Base-by-base conservation (phyloP, 2,797 vertebrate species). In the Salmo trutta region DNA sequence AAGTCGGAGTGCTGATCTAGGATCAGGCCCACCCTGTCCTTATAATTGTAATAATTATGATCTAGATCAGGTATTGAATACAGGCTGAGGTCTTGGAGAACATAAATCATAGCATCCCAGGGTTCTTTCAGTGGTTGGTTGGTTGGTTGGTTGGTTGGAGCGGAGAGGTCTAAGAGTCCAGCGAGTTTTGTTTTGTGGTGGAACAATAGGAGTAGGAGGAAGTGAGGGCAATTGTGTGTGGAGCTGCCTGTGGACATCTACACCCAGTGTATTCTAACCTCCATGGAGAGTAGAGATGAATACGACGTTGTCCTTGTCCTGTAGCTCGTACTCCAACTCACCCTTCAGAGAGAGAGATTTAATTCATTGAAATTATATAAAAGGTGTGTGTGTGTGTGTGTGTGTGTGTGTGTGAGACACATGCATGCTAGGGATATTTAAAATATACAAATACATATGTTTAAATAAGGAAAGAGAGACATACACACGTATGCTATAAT, bases 281-380 rank as follows among this genome's bases (percentile, higher is more conserved):
- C 98, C 98, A 0, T 99, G 98, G 82, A 99, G 92, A 1, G 98
- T 99, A 0, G 98, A 99, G 90, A 99, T 98, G 93, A 99, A 99
- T 87, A 98, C 95, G 41, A 99, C 74, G 15, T 94, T 97, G 93
- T 99, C 98, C 87, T 94, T 94, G 91, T 99, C 95, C 87, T 97
- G 94, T 56, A 99, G 95, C 85, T 95, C 92, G 85, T 99, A 99
- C 84, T 96, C 96, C 93, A 99, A 91, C 89, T 97, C 96, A 24
- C 98, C 98, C 98, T 99, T 12, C 76, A 47, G 77, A 76, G 41
- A 75, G 73, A 74, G 1, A 36, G 8, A 81, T 36, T 36, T 7
- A 1, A 36, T 36, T 7, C 0, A 36, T 7, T 36, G 1, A 36
- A 36, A 7, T 36, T 74, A 87, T 74, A 77, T 64, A 47, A 47